phyloP scores from a whole-genome alignment of 2,888 invertebrate species.

The Dicyrtomina minuta region DNA sequence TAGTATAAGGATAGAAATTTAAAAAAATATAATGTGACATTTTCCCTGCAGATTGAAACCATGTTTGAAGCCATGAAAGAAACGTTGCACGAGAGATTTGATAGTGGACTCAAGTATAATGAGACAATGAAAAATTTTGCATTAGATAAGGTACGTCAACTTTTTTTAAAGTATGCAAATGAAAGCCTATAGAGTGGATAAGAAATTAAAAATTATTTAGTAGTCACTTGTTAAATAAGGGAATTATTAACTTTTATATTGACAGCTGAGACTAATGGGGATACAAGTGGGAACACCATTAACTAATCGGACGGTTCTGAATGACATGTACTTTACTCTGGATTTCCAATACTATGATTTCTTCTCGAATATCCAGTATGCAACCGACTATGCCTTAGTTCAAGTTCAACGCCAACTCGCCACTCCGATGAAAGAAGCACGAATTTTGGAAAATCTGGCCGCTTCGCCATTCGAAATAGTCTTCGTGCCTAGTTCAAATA shows the following conservation, averaged over 20 bases:
- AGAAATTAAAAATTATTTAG: too few species aligned
- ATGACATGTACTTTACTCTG: constrained; percentile 58
- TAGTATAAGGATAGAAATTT: too few species aligned
- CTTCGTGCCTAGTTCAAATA: constrained; percentile 59
- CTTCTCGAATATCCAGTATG: constrained; percentile 60
- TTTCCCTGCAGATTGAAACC: constrained; percentile 52
- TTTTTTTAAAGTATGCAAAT: background rate
- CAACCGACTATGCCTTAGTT: constrained; percentile 58
- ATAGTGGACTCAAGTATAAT: constrained; percentile 52
- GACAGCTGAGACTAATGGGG: constrained; percentile 58
- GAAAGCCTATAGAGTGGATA: background rate
- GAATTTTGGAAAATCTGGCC: constrained; percentile 27
- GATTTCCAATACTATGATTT: constrained; percentile 61
- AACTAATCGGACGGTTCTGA: constrained; percentile 56
- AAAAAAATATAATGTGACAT: background rate
- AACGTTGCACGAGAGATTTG: constrained; percentile 53
- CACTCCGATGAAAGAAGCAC: constrained; percentile 56
- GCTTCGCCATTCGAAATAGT: constrained; percentile 54
- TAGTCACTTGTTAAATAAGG: too few species aligned
- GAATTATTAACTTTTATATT: background rate
- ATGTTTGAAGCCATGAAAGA: constrained; percentile 55
- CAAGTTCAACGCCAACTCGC: constrained; percentile 57
- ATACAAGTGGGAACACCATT: constrained; percentile 60
- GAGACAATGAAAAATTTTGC: constrained; percentile 54
- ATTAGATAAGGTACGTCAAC: constrained; percentile 57